A percentile compares a stretch with the other conserved stretches of the same genome.
phyloP scores from a whole-genome alignment of 2,888 invertebrate genomes.

The Eristalis intricaria region DNA sequence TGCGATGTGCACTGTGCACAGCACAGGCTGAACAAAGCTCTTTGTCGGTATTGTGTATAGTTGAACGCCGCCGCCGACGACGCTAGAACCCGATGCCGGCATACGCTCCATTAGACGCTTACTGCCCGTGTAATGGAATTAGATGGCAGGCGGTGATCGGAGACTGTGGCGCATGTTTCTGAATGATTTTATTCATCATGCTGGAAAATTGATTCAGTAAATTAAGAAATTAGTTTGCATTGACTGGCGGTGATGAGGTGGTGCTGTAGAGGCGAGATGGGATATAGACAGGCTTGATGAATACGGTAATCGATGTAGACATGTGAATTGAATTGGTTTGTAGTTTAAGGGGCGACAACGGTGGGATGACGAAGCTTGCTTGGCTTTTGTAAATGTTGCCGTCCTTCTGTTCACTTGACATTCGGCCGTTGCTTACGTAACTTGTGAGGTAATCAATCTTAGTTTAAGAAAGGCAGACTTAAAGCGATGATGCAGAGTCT shows the following conservation, averaged over 20 bases:
- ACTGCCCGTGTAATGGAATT: slow-evolving; percentile 61
- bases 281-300: slow-evolving; percentile 1
- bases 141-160: slow-evolving; percentile 26
- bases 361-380: not conserved
- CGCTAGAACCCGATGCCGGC: slow-evolving; percentile 41
- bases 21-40: slow-evolving; percentile 30
- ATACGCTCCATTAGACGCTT: slow-evolving; percentile 51
- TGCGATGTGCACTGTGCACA: not conserved
- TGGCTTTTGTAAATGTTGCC: not conserved
- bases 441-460: not conserved
- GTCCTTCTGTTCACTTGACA: not conserved
- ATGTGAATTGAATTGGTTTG: slow-evolving; percentile 43
- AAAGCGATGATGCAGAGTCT: no score
- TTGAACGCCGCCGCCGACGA: slow-evolving; percentile 7
- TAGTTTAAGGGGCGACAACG: not conserved
- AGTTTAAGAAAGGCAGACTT: no score
- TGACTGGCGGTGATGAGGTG: not conserved
- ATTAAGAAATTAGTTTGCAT: slow-evolving; percentile 46
- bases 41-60: slow-evolving; percentile 29
- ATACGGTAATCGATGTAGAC: slow-evolving; percentile 35
- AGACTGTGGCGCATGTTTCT: slow-evolving; percentile 11
- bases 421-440: not conserved
- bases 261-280: not conserved
- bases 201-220: slow-evolving; percentile 53
- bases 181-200: slow-evolving; percentile 45